Conservation (phyloP, 1,140 invertebrate species). For the Drosophila fuyamai region DNA sequence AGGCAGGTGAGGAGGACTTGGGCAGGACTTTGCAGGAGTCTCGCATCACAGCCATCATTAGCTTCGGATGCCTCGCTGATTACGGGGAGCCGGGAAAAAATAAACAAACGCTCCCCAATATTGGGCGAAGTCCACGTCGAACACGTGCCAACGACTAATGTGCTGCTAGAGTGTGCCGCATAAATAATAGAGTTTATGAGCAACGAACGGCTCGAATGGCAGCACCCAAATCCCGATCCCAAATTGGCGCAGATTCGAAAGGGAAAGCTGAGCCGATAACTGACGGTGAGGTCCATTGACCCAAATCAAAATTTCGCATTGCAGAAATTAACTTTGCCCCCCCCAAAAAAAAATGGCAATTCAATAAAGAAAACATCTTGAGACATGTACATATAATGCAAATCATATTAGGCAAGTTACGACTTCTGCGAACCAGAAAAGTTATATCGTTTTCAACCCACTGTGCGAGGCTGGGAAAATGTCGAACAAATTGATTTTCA, state of each 20-base stretch:
- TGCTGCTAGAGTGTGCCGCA: conserved; percentile 53
- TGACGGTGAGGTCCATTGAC: conserved; percentile 31
- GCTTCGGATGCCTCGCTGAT: conserved; percentile 54
- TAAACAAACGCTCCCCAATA: conserved; percentile 46
- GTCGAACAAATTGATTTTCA: conserved; percentile 53
- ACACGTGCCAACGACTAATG: conserved; percentile 59
- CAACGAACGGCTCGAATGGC: conserved; percentile 6
- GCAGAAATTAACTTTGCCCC: conserved; percentile 34
- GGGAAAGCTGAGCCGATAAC: not conserved
- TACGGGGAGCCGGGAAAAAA: conserved; percentile 35
- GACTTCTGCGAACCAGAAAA: not conserved
- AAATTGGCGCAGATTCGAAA: conserved; percentile 39
- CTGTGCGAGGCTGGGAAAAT: conserved; percentile 21
- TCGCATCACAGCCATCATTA: conserved; percentile 45
- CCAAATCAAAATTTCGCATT: conserved; percentile 44
- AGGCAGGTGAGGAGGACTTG: conserved; percentile 26
- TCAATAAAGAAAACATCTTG: conserved; percentile 13
- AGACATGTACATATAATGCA: conserved; percentile 14
- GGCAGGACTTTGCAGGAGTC: conserved; percentile 5
- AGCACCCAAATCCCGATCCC: conserved; percentile 15
- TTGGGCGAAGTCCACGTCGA: conserved; percentile 46
- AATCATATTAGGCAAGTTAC: conserved; percentile 24
- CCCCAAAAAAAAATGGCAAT: conserved; percentile 13
- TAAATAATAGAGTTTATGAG: conserved; percentile 71
- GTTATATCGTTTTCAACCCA: conserved; percentile 10